Evolutionary conservation across 2,113 vertebrate genomes (phyloP), one percentile per base, ranked within the genome.

Genomic region (Anser brachyrhynchus): DNA sequence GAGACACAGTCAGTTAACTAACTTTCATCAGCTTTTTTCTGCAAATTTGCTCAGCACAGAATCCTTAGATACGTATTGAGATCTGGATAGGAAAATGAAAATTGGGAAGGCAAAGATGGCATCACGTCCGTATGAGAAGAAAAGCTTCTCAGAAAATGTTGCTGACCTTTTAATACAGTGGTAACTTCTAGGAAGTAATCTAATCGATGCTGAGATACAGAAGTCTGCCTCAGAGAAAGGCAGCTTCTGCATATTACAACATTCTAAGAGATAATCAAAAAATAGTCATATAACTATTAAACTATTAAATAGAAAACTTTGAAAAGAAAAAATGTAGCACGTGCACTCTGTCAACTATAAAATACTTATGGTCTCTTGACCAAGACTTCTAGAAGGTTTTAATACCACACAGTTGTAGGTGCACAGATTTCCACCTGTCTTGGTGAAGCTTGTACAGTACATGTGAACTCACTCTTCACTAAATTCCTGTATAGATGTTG

Each of bases 11-110:
- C 82, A 61, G 57, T 44, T 51, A 65, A 76, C 4, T 43, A 28
- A 69, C 83, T 73, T 66, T 84, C 46, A 44, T 37, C 44, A 93
- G 71, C 7, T n/a, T 65, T 71, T 85, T 93, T 71, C 67, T 67
- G 41, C 55, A 81, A 25, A 93, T 14, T 10, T 78, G n/a, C 8
- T 64, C 26, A 79, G 55, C 2, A 3, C 11, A 61, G 31, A 25
- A 57, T n/a, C 51, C 28, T 58, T 84, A n/a, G 13, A 91, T 85
- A 35, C n/a, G 81, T 59, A 33, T 6, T 78, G 13, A 75, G 62
- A 87, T 35, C 35, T 75, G 41, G 96, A 94, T 8, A 89, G 54
- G 29, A 95, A 97, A 96, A 33, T 15, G 29, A 78, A 94, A 85
- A 58, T 65, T 55, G 10, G n/a, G 39, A 64, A 82, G 70, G 28